phyloP scores from a whole-genome alignment of 2,888 invertebrate genomes.

The Doris montereyensis region DNA sequence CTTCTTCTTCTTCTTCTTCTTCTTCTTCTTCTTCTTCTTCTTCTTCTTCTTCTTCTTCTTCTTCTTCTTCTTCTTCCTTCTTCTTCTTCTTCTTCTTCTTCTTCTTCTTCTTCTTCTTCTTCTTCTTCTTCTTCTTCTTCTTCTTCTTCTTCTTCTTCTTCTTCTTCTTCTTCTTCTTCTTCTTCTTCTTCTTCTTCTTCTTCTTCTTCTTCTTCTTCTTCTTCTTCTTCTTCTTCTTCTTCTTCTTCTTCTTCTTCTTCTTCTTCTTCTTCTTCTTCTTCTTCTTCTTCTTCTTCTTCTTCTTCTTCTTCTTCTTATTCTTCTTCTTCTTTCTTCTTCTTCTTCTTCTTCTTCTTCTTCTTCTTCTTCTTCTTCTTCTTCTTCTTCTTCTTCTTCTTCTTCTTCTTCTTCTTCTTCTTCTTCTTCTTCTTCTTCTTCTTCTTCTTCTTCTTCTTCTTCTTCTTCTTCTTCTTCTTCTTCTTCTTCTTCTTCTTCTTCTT shows the following conservation, averaged over 20 bases:
- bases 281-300: constrained; percentile 18
- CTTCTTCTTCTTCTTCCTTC: background rate
- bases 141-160: background rate
- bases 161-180: background rate
- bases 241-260: constrained; percentile 10
- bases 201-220: constrained; percentile 23
- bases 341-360: constrained; percentile 17
- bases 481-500: constrained; percentile 17
- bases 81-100: background rate
- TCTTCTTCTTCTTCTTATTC: constrained; percentile 21
- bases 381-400: background rate
- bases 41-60: background rate
- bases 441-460: background rate
- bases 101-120: background rate
- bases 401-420: background rate
- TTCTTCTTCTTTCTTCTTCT: constrained; percentile 24
- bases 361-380: background rate
- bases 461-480: constrained; percentile 17
- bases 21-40: background rate
- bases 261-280: constrained; percentile 6
- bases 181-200: constrained; percentile 1
- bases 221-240: constrained; percentile 13
- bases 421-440: constrained; percentile 3
- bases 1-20: background rate
- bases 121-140: background rate